A percentile compares a stretch with the other conserved stretches of the same genome.
phyloP scores from a whole-genome alignment of 1,140 invertebrate species.

The Mamestra configurata region DNA sequence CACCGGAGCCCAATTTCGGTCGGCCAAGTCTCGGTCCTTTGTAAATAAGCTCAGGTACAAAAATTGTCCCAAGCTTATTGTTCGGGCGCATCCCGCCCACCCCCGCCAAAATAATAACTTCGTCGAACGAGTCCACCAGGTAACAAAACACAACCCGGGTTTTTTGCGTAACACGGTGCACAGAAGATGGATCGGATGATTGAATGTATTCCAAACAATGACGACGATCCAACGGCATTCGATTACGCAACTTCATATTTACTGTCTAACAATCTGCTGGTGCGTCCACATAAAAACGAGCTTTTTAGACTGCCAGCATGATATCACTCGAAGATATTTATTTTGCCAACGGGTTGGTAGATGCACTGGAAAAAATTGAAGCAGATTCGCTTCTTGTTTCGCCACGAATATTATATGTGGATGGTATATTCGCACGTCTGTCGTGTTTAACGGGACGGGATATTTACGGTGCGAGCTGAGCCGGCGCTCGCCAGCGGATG shows the following conservation, averaged over 20 bases:
- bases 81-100: conserved; percentile 76
- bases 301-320: not conserved
- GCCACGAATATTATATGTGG: conserved; percentile 62
- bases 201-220: conserved; percentile 76
- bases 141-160: conserved; percentile 76
- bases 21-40: conserved; percentile 66
- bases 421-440: conserved; percentile 64
- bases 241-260: conserved; percentile 65
- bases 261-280: not conserved
- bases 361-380: conserved; percentile 33
- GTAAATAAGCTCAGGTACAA: conserved; percentile 83
- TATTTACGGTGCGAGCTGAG: conserved; percentile 77
- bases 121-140: conserved; percentile 76
- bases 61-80: conserved; percentile 72
- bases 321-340: conserved; percentile 45
- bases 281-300: not conserved
- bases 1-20: conserved; percentile 68
- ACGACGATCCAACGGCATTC: conserved; percentile 66
- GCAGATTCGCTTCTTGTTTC: conserved; percentile 56
- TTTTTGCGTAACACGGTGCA: conserved; percentile 81
- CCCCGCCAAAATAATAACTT: conserved; percentile 78
- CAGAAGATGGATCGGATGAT: conserved; percentile 76
- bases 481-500: conserved; percentile 81
- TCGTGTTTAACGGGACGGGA: conserved; percentile 72
- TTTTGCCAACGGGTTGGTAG: conserved; percentile 47